phyloP scores from a whole-genome alignment of 2,888 invertebrate genomes.

The Crepidodera aurea region DNA sequence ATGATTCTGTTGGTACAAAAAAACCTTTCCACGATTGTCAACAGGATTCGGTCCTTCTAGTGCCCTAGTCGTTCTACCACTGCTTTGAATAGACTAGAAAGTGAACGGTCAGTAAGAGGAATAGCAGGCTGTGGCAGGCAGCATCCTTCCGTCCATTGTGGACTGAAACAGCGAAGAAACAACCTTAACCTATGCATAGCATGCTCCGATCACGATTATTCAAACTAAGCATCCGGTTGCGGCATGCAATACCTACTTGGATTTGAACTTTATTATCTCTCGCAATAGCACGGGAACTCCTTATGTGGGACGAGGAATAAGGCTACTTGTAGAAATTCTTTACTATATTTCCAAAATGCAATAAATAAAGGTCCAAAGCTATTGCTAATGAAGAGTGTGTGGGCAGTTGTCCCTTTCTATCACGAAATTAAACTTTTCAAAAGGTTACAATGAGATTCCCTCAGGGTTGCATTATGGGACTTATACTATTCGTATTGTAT shows the following conservation, averaged over 20 bases:
- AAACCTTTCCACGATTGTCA: too few relatives aligned
- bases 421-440: too few relatives aligned
- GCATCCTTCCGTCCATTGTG: slow-evolving; percentile 52
- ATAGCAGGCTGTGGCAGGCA: slow-evolving; percentile 33
- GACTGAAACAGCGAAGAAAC: slow-evolving; percentile 42
- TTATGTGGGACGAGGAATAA: slow-evolving; percentile 41
- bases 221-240: slow-evolving; percentile 50
- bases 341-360: too few relatives aligned
- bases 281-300: slow-evolving; percentile 39
- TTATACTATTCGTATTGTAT: too few relatives aligned
- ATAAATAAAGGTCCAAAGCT: too few relatives aligned
- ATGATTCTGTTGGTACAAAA: too few relatives aligned
- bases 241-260: slow-evolving; percentile 44
- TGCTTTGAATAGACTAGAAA: slow-evolving; percentile 37
- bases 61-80: not conserved
- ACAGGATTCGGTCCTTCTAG: too few relatives aligned
- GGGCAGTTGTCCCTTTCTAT: too few relatives aligned
- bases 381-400: too few relatives aligned
- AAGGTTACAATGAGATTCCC: too few relatives aligned
- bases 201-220: slow-evolving; percentile 49
- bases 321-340: not conserved
- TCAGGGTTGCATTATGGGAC: too few relatives aligned
- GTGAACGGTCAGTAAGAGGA: slow-evolving; percentile 42
- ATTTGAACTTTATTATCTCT: slow-evolving; percentile 48
- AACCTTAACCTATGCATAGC: slow-evolving; percentile 51